A percentile compares a stretch with the other conserved stretches of the same genome.
These are phyloP conservation scores for Glaucidium brasilianum DNA, from an alignment of 2,113 vertebrate species.

Conservation along the genomic window DNA sequence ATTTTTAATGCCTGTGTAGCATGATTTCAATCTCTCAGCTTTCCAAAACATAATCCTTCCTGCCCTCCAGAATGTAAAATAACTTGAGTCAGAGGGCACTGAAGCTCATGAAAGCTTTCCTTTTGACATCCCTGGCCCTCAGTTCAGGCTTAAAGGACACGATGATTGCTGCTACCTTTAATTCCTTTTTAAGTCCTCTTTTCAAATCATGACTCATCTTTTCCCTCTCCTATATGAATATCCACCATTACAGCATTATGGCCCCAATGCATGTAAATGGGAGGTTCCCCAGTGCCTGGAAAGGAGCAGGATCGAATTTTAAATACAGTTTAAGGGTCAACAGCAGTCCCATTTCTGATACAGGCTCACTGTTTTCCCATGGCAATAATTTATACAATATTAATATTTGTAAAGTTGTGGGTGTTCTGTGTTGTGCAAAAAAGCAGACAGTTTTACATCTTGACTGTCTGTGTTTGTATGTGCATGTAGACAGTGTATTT, in stretches of 20 bases:
- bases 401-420: background rate
- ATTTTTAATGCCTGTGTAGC: constrained; percentile 7
- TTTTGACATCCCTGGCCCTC: background rate
- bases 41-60: constrained; percentile 43
- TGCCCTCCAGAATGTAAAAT: constrained; percentile 21
- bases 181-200: constrained; percentile 28
- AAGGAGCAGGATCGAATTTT: background rate
- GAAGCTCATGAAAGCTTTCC: constrained; percentile 37
- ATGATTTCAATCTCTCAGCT: background rate
- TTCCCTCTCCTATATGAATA: background rate
- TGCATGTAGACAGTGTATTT: background rate
- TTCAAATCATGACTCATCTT: constrained; percentile 23
- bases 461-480: background rate
- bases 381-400: background rate
- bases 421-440: background rate
- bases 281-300: background rate
- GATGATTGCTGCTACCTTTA: constrained; percentile 33
- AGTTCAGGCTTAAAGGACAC: background rate
- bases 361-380: background rate
- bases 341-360: background rate
- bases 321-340: background rate
- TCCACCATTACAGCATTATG: background rate
- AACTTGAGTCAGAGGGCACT: background rate
- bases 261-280: background rate
- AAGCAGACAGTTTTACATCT: background rate